These are phyloP conservation scores for Aethina tumida DNA, from an alignment of 1,140 invertebrate genomes.

Conservation along the genomic window DNA sequence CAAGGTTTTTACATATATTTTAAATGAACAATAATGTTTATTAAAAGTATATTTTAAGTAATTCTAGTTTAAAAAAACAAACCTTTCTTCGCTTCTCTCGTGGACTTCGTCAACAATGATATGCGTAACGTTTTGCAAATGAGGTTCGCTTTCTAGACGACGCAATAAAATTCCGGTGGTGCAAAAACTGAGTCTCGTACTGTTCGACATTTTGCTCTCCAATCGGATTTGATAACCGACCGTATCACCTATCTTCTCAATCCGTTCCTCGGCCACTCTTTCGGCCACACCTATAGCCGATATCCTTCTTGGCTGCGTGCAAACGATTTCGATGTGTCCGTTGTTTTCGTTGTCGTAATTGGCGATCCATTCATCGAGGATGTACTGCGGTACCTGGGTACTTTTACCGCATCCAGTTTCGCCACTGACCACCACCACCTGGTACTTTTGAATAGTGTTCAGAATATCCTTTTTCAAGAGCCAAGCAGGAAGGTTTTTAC, in stretches of 20 bases:
- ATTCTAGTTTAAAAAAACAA: conserved; percentile 3
- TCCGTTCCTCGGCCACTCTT: conserved; percentile 76
- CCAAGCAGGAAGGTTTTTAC: conserved; percentile 59
- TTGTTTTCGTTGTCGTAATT: conserved; percentile 36
- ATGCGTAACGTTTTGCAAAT: conserved; percentile 61
- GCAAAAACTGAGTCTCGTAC: conserved; percentile 78
- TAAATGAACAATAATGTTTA: conserved; percentile 19
- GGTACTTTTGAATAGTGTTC: conserved; percentile 49
- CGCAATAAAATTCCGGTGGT: conserved; percentile 84
- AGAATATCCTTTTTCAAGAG: conserved; percentile 54
- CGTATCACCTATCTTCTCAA: conserved; percentile 68
- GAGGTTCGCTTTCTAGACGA: conserved; percentile 64
- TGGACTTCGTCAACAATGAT: conserved; percentile 87
- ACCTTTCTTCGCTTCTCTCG: conserved; percentile 76
- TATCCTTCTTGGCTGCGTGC: conserved; percentile 86
- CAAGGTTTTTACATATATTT: no score
- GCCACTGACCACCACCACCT: conserved; percentile 70
- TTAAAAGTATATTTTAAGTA: neutral
- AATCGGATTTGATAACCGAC: conserved; percentile 80
- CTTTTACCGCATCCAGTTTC: conserved; percentile 86
- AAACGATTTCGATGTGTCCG: conserved; percentile 69
- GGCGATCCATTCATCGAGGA: conserved; percentile 67
- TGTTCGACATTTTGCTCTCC: conserved; percentile 63
- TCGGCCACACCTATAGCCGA: conserved; percentile 88
- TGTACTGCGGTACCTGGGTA: conserved; percentile 86